Conservation (phyloP, 2,797 vertebrate genomes). For the Chloroceryle inda region DNA sequence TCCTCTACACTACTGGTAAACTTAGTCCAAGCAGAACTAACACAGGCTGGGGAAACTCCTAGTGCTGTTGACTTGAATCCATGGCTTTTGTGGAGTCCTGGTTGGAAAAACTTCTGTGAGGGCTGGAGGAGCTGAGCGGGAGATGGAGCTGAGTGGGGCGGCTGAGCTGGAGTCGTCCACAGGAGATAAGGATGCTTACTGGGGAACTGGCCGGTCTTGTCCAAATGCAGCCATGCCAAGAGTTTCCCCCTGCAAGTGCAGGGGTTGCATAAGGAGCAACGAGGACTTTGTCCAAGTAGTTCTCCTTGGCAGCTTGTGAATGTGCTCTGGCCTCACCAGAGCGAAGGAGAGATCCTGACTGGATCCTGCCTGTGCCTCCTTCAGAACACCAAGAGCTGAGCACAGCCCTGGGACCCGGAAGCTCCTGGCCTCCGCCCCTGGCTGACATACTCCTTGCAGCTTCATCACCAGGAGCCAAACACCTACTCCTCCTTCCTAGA, state of each 20-base stretch:
- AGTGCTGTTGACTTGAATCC: background rate
- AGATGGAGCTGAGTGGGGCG: background rate
- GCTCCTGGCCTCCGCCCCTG: background rate
- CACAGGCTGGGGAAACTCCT: background rate
- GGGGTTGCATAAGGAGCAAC: background rate
- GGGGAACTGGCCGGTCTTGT: accelerated
- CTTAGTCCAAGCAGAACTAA: background rate
- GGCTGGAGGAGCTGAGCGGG: background rate
- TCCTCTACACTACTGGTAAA: background rate
- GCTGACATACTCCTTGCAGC: background rate
- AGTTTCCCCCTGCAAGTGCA: background rate
- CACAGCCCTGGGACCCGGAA: background rate
- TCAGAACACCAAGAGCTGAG: background rate
- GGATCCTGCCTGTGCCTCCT: background rate
- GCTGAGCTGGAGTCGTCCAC: background rate
- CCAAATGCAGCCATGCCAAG: background rate
- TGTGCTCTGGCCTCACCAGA: accelerated
- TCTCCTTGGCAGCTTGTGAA: background rate
- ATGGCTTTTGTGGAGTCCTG: background rate
- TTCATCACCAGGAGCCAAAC: background rate
- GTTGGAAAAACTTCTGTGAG: background rate
- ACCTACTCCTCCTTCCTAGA: background rate
- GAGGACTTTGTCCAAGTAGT: background rate
- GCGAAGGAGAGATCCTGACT: background rate
- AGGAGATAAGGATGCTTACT: background rate